Base-by-base conservation (phyloP, 2,113 vertebrate species). In the Laticauda laticaudata region DNA sequence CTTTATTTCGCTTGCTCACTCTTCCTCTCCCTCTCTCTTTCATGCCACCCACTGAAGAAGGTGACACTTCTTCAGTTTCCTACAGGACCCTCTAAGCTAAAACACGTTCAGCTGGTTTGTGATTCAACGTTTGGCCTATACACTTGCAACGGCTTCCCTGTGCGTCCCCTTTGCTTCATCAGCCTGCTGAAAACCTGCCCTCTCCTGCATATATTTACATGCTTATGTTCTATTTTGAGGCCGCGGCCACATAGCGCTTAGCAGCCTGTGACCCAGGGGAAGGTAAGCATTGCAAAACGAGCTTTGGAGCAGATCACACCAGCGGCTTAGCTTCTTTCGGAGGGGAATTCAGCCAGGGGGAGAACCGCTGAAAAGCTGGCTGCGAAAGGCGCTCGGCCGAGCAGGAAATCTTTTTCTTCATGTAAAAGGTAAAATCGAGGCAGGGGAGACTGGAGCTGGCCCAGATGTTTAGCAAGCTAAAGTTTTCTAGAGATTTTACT, bases 151-250 rank as follows among this genome's bases (percentile, higher is more conserved):
- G 4, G 12, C 51, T 56, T 59, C 29, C 45, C 64, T 24, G 29
- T 3, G 90, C 88, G n/a, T 21, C 88, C 54, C 91, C 20, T 7
- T 87, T 93, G 95, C 12, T 39, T 81, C 64, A 6, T 2, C 29
- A 14, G 64, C 29, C 29, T 15, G 64, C 64, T 1, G 4, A 69
- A n/a, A 39, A 39, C 18, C 69, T 81, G 34, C 69, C 69, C 69
- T 81, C n/a, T 20, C 18, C 34, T 81, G 69, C 0, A 14, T 94
- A 97, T 96, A 95, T 96, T 97, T 97, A 97, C 94, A 95, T 92
- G 93, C 97, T 97, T 97, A 97, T 94, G 94, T 94, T 94, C 97
- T 97, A 97, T 97, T 97, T 97, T 97, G 95, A 96, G 96, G 92
- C 92, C 93, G 85, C 1, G 43, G 88, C 95, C 93, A 93, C 54